A percentile compares a stretch with the other conserved stretches of the same genome.
phyloP scores from a whole-genome alignment of 2,113 vertebrate genomes.

The Okapia johnstoni region DNA sequence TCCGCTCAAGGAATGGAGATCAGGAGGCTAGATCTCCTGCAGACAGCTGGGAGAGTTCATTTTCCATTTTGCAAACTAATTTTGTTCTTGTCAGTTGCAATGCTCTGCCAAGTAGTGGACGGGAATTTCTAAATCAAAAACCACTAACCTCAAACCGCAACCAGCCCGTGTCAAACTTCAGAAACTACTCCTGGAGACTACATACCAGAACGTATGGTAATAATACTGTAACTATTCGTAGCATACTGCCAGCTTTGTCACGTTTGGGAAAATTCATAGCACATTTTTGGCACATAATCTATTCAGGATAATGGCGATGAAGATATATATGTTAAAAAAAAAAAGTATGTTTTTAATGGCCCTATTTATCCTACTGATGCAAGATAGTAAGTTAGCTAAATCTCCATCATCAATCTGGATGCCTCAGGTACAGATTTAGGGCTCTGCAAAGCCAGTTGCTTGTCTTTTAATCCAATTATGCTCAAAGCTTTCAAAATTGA shows the following conservation, averaged over 20 bases:
- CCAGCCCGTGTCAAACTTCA: constrained; percentile 73
- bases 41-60: constrained; percentile 73
- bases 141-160: constrained; percentile 77
- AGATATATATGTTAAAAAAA: constrained; percentile 19
- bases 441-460: background rate
- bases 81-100: constrained; percentile 77
- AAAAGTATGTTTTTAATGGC: constrained; percentile 49
- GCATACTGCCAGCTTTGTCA: constrained; percentile 50
- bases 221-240: constrained; percentile 58
- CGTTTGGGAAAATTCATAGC: constrained; percentile 55
- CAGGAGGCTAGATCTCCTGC: constrained; percentile 50
- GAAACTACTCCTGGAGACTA: constrained; percentile 36
- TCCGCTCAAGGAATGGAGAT: background rate
- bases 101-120: constrained; percentile 74
- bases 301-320: constrained; percentile 44
- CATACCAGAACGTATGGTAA: constrained; percentile 61
- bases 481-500: constrained; percentile 18
- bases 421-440: background rate
- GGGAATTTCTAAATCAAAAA: constrained; percentile 77
- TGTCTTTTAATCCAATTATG: constrained; percentile 41
- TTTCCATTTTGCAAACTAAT: constrained; percentile 81
- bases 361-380: constrained; percentile 51
- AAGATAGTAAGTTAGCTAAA: constrained; percentile 45
- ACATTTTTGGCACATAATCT: constrained; percentile 62
- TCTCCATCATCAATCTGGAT: background rate